These are phyloP conservation scores for Sebastes oblongus DNA, from an alignment of 2,797 vertebrate species.

Conservation along the genomic window DNA sequence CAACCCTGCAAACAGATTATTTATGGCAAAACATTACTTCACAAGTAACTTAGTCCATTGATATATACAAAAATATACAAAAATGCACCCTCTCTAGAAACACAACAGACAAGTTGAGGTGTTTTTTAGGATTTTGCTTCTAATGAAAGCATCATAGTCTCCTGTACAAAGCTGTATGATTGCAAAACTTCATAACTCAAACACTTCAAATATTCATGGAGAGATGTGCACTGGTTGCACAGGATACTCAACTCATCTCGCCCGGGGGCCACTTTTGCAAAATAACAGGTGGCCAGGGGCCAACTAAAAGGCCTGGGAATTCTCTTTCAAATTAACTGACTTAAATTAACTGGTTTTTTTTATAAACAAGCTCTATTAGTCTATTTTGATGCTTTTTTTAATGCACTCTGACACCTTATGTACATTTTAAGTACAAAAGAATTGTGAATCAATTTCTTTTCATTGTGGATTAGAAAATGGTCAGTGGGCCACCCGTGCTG, in stretches of 20 bases:
- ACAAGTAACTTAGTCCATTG: not conserved
- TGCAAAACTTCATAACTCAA: not conserved
- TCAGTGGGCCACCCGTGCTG: too few relatives aligned
- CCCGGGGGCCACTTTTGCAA: too few relatives aligned
- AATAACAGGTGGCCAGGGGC: not conserved
- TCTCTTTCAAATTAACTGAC: not conserved
- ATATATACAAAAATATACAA: not conserved
- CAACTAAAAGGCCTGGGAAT: not conserved
- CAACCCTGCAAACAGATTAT: not conserved
- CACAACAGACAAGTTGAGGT: not conserved
- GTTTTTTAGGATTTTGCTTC: not conserved
- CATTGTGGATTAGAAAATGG: not conserved
- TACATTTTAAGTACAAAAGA: not conserved
- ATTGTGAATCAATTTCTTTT: not conserved
- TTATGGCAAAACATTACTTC: not conserved
- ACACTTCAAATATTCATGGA: not conserved
- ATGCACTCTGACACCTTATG: not conserved
- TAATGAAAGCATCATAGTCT: not conserved
- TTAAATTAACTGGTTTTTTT: not conserved
- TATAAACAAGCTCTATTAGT: not conserved
- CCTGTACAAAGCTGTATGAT: not conserved
- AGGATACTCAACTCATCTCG: not conserved
- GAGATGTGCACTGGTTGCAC: not conserved
- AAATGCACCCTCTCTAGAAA: not conserved
- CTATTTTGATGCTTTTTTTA: not conserved